Percentiles rank a stretch among this genome's conserved stretches.
These are phyloP conservation scores for Pluvianellus socialis DNA, from an alignment of 2,113 vertebrate species.

Conservation along the genomic window DNA sequence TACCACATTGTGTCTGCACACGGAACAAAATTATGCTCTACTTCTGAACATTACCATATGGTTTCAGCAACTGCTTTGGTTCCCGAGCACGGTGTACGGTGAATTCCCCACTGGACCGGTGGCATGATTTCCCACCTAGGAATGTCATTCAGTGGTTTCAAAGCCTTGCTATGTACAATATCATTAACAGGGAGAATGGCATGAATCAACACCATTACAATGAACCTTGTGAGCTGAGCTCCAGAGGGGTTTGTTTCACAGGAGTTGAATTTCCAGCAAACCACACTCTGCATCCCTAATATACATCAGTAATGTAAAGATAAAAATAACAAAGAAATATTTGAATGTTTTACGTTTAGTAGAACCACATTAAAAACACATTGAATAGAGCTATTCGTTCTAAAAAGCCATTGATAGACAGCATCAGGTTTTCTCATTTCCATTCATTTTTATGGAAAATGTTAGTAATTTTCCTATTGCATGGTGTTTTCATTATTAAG, in stretches of 20 bases:
- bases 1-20: neutral
- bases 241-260: neutral
- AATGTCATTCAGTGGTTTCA: neutral
- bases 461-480: slow-evolving; percentile 33
- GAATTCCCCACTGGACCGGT: neutral
- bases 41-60: neutral
- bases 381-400: neutral
- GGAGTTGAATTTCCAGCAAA: neutral
- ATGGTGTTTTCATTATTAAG: slow-evolving; percentile 54
- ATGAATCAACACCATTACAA: neutral
- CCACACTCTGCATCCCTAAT: neutral
- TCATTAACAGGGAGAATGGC: neutral
- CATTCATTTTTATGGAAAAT: slow-evolving; percentile 54
- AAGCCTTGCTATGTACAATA: neutral
- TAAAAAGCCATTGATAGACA: slow-evolving; percentile 1
- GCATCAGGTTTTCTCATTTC: slow-evolving; percentile 33
- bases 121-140: neutral
- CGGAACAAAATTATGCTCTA: neutral
- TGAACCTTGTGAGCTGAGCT: neutral
- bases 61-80: slow-evolving; percentile 2
- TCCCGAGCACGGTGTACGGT: neutral
- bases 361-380: slow-evolving; percentile 18
- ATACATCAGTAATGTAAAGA: neutral
- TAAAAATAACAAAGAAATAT: neutral
- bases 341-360: neutral